A percentile compares a stretch with the other conserved stretches of the same genome.
Evolutionary conservation across 2,888 invertebrate genomes (phyloP).

Genomic region (Chaetoderma sp.): DNA sequence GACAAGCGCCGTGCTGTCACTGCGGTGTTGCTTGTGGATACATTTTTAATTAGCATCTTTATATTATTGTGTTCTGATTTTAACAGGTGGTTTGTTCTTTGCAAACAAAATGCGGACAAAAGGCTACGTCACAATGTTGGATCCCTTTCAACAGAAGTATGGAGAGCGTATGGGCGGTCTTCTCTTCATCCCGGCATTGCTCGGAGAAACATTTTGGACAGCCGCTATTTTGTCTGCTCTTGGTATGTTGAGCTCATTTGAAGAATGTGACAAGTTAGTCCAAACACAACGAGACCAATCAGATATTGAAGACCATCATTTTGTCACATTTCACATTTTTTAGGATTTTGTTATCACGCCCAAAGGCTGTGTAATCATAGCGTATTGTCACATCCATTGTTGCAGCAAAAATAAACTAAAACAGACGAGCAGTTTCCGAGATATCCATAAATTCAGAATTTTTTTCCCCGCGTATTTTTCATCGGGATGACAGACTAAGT

Average conservation of each 20-base stretch:
- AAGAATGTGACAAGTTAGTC: neutral
- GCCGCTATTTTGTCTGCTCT: slow-evolving; percentile 96
- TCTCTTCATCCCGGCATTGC: slow-evolving; percentile 93
- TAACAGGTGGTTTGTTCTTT: slow-evolving; percentile 91
- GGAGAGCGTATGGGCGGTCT: slow-evolving; percentile 97
- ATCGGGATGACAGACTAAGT: no score
- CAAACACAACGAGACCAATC: neutral
- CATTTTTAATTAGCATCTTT: neutral
- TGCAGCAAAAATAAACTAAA: no score
- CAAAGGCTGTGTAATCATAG: no score
- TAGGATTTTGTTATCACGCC: no score
- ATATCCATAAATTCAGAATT: no score
- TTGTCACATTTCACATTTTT: slow-evolving; percentile 21
- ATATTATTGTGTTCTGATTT: neutral
- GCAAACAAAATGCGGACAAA: slow-evolving; percentile 96
- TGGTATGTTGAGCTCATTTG: slow-evolving; percentile 76
- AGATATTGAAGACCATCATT: neutral
- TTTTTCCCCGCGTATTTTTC: no score
- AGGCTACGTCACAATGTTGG: slow-evolving; percentile 97
- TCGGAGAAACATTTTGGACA: slow-evolving; percentile 98
- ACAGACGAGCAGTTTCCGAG: no score
- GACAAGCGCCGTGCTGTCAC: no score
- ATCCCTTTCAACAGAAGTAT: slow-evolving; percentile 94
- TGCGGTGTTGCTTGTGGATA: no score
- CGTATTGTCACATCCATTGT: no score